Base-by-base conservation (phyloP, 37 sponge, comb jelly and placozoan species). In the Mnemiopsis leidyi region DNA sequence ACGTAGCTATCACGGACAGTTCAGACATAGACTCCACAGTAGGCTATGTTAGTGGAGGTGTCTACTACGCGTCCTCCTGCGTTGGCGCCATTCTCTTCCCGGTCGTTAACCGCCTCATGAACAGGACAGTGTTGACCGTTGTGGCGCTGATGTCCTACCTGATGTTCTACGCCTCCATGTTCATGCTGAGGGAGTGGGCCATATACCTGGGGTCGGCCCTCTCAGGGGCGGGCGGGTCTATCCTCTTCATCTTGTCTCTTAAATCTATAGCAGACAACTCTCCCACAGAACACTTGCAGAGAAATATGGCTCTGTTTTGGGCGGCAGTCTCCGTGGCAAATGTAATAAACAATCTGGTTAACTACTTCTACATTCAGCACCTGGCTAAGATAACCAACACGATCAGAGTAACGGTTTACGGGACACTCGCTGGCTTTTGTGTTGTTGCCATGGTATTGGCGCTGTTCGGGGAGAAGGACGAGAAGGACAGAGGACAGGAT, bases 1-100 rank as follows among this genome's bases (percentile, higher is more conserved):
- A 77, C 79, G 79, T 77, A 32, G 79, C 79, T 3, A 77, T 77
- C 30, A 77, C 79, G 36, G 79, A 77, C 79, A 77, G 79, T 32
- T 77, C 79, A 0, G 79, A 77, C 79, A 2, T 77, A 20, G 36
- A 36, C 0, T 36, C 26, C 20, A 77, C 79, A 16, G 79, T 77
- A 20, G 79, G 79, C 0, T 77, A 77, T 36, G 33, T 77, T 20
- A 77, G 79, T 32, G 79, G 79, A 32, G 79, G 79, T 31, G 79
- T 32, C 0, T 77, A 77, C 36, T 77, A 77, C 79, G 79, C 32
- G 36, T 26, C 79, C 1, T 77, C 79, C 0, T 33, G 36, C 33
- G 33, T 77, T 20, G 79, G 79, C 1, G 26, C 79, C 20, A 34
- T 77, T 0, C 32, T 32, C 18, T 77, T 77, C 36, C 79, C 79